phyloP scores from a whole-genome alignment of 2,113 vertebrate genomes.

The Etheostoma spectabile region DNA sequence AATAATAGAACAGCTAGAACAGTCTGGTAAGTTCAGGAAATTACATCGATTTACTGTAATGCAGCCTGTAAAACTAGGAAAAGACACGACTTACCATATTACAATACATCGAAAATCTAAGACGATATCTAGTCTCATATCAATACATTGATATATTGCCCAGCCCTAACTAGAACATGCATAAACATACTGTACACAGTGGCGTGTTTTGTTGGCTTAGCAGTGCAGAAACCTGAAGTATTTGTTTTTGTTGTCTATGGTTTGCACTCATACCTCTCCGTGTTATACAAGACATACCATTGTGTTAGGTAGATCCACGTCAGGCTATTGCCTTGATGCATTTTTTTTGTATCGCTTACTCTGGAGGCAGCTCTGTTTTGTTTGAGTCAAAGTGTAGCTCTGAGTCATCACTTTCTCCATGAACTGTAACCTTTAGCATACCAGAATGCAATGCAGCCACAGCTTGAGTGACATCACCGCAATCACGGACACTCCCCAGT shows the following conservation, averaged over 20 bases:
- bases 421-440: neutral
- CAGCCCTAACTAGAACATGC: no score
- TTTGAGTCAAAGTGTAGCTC: neutral
- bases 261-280: neutral
- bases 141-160: no score
- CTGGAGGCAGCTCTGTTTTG: neutral
- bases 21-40: no score
- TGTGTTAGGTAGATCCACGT: neutral
- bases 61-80: no score
- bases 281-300: neutral
- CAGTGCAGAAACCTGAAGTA: neutral
- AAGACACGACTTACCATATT: no score
- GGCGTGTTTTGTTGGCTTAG: neutral
- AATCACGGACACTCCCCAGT: neutral
- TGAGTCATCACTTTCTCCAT: neutral
- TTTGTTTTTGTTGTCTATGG: neutral
- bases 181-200: no score
- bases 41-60: no score
- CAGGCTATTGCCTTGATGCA: neutral
- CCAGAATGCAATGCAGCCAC: conserved; percentile 19
- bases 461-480: neutral
- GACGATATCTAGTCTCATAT: no score
- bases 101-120: no score
- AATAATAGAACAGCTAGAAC: no score
- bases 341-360: neutral